phyloP scores from a whole-genome alignment of 2,113 vertebrate genomes.

The Eclectus roratus region DNA sequence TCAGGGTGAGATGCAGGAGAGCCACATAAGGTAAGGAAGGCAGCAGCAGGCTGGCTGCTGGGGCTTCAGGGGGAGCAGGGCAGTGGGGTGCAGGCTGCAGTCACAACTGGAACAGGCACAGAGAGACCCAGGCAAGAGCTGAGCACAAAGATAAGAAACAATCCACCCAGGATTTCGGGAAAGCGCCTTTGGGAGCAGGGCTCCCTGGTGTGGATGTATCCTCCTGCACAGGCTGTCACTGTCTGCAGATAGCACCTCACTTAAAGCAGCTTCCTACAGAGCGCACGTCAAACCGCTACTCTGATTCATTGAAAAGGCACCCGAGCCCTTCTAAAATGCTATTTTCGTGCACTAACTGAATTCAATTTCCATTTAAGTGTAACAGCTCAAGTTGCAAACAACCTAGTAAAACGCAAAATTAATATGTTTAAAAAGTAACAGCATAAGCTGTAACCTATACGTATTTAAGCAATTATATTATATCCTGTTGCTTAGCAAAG shows the following conservation, averaged over 20 bases:
- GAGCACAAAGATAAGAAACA: neutral
- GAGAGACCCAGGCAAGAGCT: neutral
- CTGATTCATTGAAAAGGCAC: slow-evolving; percentile 49
- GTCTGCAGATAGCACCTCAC: neutral
- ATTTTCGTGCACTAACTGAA: slow-evolving; percentile 19
- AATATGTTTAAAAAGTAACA: neutral
- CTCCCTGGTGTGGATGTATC: neutral
- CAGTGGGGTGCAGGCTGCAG: neutral
- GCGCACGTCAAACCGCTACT: neutral
- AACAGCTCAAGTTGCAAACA: neutral
- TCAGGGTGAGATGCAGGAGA: neutral
- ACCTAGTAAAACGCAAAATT: neutral
- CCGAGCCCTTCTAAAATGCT: slow-evolving; percentile 16
- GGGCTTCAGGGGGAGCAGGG: neutral
- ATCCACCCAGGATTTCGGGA: neutral
- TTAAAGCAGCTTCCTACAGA: neutral
- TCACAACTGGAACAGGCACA: neutral
- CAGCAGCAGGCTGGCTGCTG: neutral
- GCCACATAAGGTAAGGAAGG: neutral
- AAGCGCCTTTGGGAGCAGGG: neutral
- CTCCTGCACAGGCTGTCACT: neutral
- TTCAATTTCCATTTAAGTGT: slow-evolving; percentile 30
- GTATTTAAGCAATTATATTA: slow-evolving; percentile 2
- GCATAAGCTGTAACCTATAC: neutral
- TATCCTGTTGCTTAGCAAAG: neutral